Conservation (phyloP, 2,113 vertebrate genomes). For the Motacilla alba region DNA sequence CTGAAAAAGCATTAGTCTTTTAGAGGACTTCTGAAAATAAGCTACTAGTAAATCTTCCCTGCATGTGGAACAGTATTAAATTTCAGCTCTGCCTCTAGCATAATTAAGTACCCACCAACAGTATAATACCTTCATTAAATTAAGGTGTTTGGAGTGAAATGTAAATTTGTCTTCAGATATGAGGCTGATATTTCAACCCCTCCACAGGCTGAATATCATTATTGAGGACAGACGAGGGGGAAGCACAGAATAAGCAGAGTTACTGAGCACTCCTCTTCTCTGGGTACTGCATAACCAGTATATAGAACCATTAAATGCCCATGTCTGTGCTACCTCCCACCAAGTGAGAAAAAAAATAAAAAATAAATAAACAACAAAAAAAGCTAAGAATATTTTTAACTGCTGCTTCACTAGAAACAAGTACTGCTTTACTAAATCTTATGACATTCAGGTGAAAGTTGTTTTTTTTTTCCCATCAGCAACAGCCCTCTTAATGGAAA, state of each 20-base stretch:
- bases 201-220: constrained; percentile 58
- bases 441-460: background rate
- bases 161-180: constrained; percentile 76
- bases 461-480: background rate
- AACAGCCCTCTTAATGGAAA: background rate
- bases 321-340: background rate
- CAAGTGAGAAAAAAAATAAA: background rate
- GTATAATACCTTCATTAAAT: constrained; percentile 77
- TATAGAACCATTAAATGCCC: background rate
- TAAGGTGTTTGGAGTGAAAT: constrained; percentile 73
- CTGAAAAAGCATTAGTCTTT: constrained; percentile 5
- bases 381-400: background rate
- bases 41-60: constrained; percentile 44
- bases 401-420: background rate
- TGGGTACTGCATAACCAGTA: background rate
- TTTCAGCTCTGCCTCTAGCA: constrained; percentile 64
- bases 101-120: constrained; percentile 74
- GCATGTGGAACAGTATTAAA: constrained; percentile 60
- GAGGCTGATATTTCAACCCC: constrained; percentile 67
- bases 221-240: background rate
- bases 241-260: constrained; percentile 27
- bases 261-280: background rate
- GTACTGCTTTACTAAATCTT: background rate
- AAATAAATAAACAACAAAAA: background rate
- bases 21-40: constrained; percentile 55